These are phyloP conservation scores for Lasioglossum lativentre DNA, from an alignment of 2,888 invertebrate species.

Conservation along the genomic window DNA sequence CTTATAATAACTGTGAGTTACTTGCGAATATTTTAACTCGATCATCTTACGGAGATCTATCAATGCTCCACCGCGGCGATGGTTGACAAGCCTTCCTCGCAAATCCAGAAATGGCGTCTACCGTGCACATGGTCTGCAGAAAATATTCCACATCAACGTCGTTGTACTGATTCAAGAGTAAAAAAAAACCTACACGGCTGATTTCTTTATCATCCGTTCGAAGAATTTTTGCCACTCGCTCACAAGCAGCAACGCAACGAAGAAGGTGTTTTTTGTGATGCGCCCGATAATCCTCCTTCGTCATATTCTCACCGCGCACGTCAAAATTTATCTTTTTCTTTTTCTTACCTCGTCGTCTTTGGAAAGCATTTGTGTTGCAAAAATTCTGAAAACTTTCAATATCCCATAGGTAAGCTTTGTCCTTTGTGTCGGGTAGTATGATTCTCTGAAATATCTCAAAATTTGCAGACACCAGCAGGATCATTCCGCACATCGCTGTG, in stretches of 20 bases:
- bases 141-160: constrained; percentile 59
- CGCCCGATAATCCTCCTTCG: constrained; percentile 55
- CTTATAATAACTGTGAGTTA: constrained; percentile 75
- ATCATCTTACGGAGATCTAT: constrained; percentile 73
- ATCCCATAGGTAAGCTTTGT: background rate
- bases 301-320: constrained; percentile 56
- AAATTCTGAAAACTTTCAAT: constrained; percentile 1
- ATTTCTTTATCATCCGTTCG: constrained; percentile 48
- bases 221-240: constrained; percentile 48
- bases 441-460: constrained; percentile 33
- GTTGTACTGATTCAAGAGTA: constrained; percentile 43
- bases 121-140: constrained; percentile 79
- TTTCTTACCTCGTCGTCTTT: background rate
- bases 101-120: constrained; percentile 80
- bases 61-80: constrained; percentile 77
- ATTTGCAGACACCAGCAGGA: constrained; percentile 36
- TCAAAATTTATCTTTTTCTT: constrained; percentile 54
- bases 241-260: constrained; percentile 55
- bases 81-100: constrained; percentile 80
- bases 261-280: constrained; percentile 67
- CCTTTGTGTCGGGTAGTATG: constrained; percentile 30
- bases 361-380: constrained; percentile 2
- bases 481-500: constrained; percentile 34
- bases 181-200: constrained; percentile 43
- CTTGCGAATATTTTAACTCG: constrained; percentile 67